Base-by-base conservation (phyloP, 2,888 invertebrate species). In the Conchocele bisecta region DNA sequence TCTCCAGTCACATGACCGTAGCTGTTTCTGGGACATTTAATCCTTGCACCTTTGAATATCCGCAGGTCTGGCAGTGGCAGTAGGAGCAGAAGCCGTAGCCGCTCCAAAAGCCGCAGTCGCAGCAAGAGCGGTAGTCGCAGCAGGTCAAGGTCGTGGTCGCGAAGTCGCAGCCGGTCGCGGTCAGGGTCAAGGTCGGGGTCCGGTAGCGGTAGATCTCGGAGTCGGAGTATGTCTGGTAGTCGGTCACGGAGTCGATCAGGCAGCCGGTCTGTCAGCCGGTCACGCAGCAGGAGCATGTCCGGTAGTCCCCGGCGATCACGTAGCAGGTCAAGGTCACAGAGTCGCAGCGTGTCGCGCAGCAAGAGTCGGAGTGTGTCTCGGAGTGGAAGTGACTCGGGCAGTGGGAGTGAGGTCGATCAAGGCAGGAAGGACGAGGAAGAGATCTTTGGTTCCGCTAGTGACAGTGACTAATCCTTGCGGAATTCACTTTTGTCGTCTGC, bases 341-440 rank as follows among this genome's bases (percentile, higher is more conserved):
- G 59, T 33, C 46, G 73, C 3, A 81, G 83, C 42, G 48, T 67
- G 20, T 82, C 80, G 53, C 33, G 68, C 7, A 71, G 70, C 31
- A 56, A 75, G 17, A 80, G 72, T 64, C 41, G 75, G 1, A 82
- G 82, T 59, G 59, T 83, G 22, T 82, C 83, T 56, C 39, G 78
- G 3, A 80, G 79, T 42, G 76, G 75, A 9, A 81, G 82, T 63
- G 81, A 79, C 9, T 77, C 70, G 44, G 82, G 74, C 28, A 83
- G 84, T 78, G 86, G 67, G 31, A 86, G 84, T 73, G 88, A 88
- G 61, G 80, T 71, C 29, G 86, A 87, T 33, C 79, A 79, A 46
- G 83, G 80, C 9, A 86, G 86, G 79, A 88, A 88, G 50, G 89
- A 87, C 50, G 89, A 86, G 51, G 88, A 87, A 58, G 88, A 88